Base-by-base conservation (phyloP, 2,797 vertebrate species). In the Emys orbicularis region DNA sequence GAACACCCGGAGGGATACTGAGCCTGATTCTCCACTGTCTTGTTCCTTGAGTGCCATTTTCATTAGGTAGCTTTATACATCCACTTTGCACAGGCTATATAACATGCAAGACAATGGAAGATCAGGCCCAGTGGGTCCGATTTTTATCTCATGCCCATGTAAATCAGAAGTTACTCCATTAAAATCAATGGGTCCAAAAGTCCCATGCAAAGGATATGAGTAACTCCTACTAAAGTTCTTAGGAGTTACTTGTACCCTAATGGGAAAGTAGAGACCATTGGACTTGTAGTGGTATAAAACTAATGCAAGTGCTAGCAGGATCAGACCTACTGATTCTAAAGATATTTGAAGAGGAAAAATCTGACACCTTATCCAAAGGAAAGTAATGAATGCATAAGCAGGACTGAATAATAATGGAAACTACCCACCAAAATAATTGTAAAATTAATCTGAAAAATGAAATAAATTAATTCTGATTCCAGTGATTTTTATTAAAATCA, bases 401-500 rank as follows among this genome's bases (percentile, higher is more conserved):
- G 93, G 88, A 57, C 0, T 0, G 57, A 87, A 83, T 53, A 25
- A 85, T 94, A 94, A 92, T n/a, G 50, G 85, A 81, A 16, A 31
- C 89, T 68, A 93, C n/a, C 41, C 80, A 79, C 27, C 12, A 87
- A 97, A 94, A 90, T 29, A 8, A 91, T 52, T 85, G 82, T 82
- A 94, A 96, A 87, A 61, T 83, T 95, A 83, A 92, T 93, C 81
- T 88, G 83, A 89, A 87, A 94, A 96, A 93, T 80, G 81, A 97
- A 90, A 84, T 89, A 49, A 81, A 34, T 88, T 86, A 54, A 84
- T 95, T 91, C 84, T 65, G 41, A 87, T 82, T 57, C 61, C 84
- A 80, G 41, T 85, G 80, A 96, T 97, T 94, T 96, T 87, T 57
- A 94, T 93, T 94, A 96, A 96, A 94, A 94, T 86, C 65, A 86